These are phyloP conservation scores for Urosaurus nigricauda DNA, from an alignment of 2,797 vertebrate genomes.

Conservation along the genomic window DNA sequence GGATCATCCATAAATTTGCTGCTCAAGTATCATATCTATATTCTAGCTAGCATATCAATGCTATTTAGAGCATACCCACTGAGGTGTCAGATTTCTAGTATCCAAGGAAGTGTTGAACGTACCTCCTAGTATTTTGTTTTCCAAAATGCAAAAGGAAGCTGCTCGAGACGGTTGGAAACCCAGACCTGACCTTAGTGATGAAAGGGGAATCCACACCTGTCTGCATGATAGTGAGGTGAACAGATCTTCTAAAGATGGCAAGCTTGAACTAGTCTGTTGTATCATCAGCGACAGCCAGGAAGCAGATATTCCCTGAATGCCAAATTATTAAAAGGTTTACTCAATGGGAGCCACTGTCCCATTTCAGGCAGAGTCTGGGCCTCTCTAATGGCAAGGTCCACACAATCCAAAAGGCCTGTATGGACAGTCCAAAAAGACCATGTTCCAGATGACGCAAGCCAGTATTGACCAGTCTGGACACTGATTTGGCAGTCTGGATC, in stretches of 20 bases:
- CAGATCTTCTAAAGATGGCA: constrained; percentile 57
- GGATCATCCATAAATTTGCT: background rate
- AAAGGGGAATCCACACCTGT: constrained; percentile 57
- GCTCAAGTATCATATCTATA: background rate
- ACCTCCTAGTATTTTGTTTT: background rate
- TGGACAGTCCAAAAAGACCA: too few relatives aligned
- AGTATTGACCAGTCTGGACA: too few relatives aligned
- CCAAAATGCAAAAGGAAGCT: background rate
- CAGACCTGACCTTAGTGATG: constrained; percentile 21
- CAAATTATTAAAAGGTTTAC: constrained; percentile 24
- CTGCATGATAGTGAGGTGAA: constrained; percentile 57
- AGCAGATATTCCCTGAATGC: constrained; percentile 44
- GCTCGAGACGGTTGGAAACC: constrained; percentile 51
- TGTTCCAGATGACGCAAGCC: too few relatives aligned
- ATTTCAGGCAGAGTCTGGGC: background rate
- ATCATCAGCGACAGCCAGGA: constrained; percentile 39
- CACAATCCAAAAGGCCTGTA: background rate
- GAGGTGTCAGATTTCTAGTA: background rate
- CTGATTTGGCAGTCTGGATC: too few relatives aligned
- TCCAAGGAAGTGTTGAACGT: background rate
- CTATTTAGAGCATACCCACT: background rate
- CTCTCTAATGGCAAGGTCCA: background rate
- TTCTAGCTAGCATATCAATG: background rate
- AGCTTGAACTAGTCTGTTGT: constrained; percentile 67
- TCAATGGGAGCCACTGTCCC: constrained; percentile 32